Percentiles rank a stretch among this genome's conserved stretches.
Conservation (phyloP, 2,888 invertebrate genomes). For the Cosmorhoe ocellata region DNA sequence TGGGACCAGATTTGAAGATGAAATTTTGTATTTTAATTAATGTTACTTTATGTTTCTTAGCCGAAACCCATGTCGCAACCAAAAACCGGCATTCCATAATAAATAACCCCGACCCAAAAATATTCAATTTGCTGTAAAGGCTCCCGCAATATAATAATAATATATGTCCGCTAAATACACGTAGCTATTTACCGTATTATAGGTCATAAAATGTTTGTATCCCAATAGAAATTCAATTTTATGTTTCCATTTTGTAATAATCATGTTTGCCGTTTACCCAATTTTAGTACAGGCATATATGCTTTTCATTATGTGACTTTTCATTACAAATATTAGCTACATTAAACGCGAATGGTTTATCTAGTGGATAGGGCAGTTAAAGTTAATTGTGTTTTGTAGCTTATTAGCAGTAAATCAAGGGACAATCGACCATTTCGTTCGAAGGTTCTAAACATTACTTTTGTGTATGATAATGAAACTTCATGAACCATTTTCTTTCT, state of each 20-base stretch:
- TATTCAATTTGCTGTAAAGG: conserved; percentile 14
- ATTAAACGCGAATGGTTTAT: conserved; percentile 14
- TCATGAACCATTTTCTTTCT: no score
- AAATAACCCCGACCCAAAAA: conserved; percentile 9
- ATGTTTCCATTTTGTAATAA: conserved; percentile 17
- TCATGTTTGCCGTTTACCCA: conserved; percentile 10
- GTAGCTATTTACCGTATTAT: conserved; percentile 2
- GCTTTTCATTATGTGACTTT: conserved; percentile 17
- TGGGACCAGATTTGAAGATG: neutral
- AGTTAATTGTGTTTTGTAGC: conserved; percentile 6
- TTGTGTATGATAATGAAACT: no score
- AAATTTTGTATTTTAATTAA: no score
- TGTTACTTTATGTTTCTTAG: neutral
- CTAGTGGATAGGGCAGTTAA: conserved; percentile 3
- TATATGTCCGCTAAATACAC: no score
- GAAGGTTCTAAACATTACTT: neutral
- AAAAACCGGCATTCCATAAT: conserved; percentile 1
- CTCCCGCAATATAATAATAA: conserved; percentile 4
- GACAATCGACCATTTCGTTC: neutral
- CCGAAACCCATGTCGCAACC: neutral
- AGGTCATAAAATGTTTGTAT: conserved; percentile 7
- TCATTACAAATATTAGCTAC: conserved; percentile 16
- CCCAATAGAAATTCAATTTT: conserved; percentile 11
- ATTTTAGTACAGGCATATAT: neutral
- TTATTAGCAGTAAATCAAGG: conserved; percentile 4